A percentile compares a stretch with the other conserved stretches of the same genome.
These are phyloP conservation scores for Pseudonaja textilis DNA, from an alignment of 2,113 vertebrate species.

Conservation along the genomic window DNA sequence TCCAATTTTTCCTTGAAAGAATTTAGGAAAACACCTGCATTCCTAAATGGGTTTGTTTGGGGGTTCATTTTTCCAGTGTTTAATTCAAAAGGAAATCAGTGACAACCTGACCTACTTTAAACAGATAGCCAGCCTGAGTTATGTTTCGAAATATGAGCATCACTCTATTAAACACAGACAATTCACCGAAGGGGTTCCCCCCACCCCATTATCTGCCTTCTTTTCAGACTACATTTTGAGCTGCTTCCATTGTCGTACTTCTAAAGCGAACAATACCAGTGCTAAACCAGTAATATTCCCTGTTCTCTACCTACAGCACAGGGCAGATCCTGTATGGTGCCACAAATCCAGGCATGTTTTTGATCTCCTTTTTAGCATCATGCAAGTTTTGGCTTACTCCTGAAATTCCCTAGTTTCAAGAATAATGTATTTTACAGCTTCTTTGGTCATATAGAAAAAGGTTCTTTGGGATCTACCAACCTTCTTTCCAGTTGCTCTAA, in stretches of 20 bases:
- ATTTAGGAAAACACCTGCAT: not conserved
- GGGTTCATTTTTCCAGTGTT: not conserved
- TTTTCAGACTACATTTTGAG: not conserved
- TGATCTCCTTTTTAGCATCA: not conserved
- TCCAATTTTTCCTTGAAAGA: not conserved
- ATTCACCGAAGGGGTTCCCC: not conserved
- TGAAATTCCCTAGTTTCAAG: not conserved
- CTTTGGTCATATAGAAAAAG: not conserved
- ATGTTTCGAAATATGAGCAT: not conserved
- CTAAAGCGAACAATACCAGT: not conserved
- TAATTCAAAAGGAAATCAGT: not conserved
- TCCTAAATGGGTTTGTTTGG: not conserved
- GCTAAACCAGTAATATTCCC: not conserved
- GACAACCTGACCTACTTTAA: not conserved
- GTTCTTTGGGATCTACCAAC: not conserved
- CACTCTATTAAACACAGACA: not conserved
- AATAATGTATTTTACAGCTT: not conserved
- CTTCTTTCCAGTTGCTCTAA: not conserved
- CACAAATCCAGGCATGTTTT: not conserved
- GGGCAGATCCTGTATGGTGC: not conserved
- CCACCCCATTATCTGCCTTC: not conserved
- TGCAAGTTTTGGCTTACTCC: not conserved
- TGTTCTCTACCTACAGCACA: not conserved
- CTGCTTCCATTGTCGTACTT: not conserved
- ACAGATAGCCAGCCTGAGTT: not conserved